Percentiles rank a stretch among this genome's conserved stretches.
Conservation (phyloP, 2,797 vertebrate genomes). For the Molossus alvarezi region DNA sequence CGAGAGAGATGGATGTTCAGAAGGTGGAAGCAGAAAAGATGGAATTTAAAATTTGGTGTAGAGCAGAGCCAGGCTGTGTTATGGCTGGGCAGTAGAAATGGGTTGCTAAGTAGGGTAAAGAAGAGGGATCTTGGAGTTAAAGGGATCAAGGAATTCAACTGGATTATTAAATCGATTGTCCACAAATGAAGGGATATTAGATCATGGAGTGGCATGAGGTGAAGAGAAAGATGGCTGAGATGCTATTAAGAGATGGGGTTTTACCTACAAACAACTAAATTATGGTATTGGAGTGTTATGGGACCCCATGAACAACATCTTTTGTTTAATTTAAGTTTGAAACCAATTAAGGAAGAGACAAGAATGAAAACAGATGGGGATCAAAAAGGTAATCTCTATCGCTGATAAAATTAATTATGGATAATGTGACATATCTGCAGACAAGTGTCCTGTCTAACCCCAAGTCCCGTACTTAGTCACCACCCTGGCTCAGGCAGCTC, state of each 20-base stretch:
- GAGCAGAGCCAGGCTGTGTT: not conserved
- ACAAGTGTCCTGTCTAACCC: not conserved
- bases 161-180: not conserved
- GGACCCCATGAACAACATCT: not conserved
- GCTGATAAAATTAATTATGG: slow-evolving; percentile 50
- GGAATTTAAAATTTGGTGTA: not conserved
- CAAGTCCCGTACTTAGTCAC: not conserved
- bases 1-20: not conserved
- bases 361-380: slow-evolving; percentile 45
- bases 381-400: slow-evolving; percentile 47
- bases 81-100: not conserved
- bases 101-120: not conserved
- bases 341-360: slow-evolving; percentile 54
- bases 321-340: slow-evolving; percentile 52
- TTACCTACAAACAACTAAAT: not conserved
- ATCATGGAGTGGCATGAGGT: not conserved
- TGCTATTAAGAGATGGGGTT: not conserved
- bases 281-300: not conserved
- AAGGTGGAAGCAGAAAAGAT: not conserved
- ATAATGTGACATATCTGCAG: not conserved
- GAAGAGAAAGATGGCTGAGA: not conserved
- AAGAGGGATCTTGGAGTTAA: not conserved
- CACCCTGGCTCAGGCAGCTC: not conserved
- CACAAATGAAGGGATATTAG: not conserved
- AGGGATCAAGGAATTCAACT: not conserved